Percentiles rank a stretch among this genome's conserved stretches.
Evolutionary conservation across 1,140 invertebrate genomes (phyloP).

Genomic region (Orius laevigatus): DNA sequence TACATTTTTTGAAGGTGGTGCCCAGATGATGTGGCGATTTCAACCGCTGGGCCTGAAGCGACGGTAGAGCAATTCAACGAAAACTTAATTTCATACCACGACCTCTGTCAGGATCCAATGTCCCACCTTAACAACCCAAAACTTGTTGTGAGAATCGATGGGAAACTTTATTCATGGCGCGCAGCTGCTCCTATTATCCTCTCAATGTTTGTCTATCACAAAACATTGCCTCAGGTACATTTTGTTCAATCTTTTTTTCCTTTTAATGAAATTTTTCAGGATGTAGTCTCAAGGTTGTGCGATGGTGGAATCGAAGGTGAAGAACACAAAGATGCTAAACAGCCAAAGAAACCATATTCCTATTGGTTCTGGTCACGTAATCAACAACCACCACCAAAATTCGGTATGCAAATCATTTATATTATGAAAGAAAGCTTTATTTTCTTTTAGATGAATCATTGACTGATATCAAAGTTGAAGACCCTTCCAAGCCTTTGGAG

Average conservation of each 20-base stretch:
- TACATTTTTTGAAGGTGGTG: conserved; percentile 23
- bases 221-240: conserved; percentile 50
- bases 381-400: background rate
- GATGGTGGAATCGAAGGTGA: background rate
- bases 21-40: conserved; percentile 46
- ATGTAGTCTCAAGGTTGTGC: background rate
- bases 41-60: conserved; percentile 49
- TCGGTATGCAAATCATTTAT: background rate
- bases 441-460: conserved; percentile 24
- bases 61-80: conserved; percentile 54
- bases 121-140: conserved; percentile 63
- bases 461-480: conserved; percentile 27
- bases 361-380: conserved; percentile 7
- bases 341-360: conserved; percentile 7
- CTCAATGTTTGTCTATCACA: conserved; percentile 65
- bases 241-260: background rate
- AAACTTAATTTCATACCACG: conserved; percentile 61
- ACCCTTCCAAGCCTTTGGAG: background rate
- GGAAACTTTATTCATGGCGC: conserved; percentile 78
- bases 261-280: conserved; percentile 5
- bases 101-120: conserved; percentile 63
- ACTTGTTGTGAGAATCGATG: conserved; percentile 72
- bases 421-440: background rate
- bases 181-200: conserved; percentile 75
- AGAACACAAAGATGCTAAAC: conserved; percentile 7